A percentile compares a stretch with the other conserved stretches of the same genome.
These are phyloP conservation scores for Falco rusticolus DNA, from an alignment of 2,797 vertebrate genomes.

Conservation along the genomic window DNA sequence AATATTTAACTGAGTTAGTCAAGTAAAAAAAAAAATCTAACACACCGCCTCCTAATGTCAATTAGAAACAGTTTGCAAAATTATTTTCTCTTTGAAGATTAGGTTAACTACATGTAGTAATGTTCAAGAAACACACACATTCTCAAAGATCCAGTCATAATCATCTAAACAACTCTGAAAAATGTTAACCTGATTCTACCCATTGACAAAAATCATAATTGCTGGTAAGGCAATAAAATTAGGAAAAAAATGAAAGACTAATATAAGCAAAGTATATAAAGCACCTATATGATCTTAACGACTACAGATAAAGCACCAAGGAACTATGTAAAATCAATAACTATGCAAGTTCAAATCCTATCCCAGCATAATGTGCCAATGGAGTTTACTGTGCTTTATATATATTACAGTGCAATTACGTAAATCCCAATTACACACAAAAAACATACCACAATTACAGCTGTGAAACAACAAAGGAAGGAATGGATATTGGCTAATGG, in stretches of 20 bases:
- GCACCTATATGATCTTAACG: neutral
- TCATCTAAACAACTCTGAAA: neutral
- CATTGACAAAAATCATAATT: neutral
- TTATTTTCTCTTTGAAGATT: neutral
- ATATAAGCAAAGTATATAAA: neutral
- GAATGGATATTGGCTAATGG: neutral
- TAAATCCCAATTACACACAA: neutral
- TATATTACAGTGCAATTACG: neutral
- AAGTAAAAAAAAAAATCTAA: neutral
- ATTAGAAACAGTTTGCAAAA: neutral
- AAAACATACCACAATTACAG: neutral
- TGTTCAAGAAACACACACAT: neutral
- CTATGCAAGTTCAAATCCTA: neutral
- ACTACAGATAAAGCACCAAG: neutral
- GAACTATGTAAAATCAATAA: neutral
- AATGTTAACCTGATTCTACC: neutral
- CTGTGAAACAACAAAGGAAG: neutral
- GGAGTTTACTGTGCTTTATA: neutral
- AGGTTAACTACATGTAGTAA: neutral
- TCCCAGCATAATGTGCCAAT: neutral
- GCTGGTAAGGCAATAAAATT: neutral
- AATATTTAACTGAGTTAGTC: slow-evolving; percentile 37
- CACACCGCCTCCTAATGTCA: neutral
- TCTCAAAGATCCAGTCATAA: neutral
- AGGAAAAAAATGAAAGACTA: fast-evolving